phyloP scores from a whole-genome alignment of 1,140 invertebrate genomes.

The Eriocheir sinensis region DNA sequence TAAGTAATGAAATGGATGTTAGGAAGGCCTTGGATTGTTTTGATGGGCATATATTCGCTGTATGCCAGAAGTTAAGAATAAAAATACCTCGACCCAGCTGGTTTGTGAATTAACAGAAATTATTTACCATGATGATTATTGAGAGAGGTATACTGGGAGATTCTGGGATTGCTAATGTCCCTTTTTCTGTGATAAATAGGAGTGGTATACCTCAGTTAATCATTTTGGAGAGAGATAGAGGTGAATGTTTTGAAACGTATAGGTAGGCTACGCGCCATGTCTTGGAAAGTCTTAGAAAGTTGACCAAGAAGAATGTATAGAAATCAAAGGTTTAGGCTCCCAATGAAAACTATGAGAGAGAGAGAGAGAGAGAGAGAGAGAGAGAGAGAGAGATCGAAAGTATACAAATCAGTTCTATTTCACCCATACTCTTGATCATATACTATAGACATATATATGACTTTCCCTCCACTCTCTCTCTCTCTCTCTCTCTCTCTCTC shows the following conservation, averaged over 20 bases:
- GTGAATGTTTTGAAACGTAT: neutral
- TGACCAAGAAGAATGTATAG: neutral
- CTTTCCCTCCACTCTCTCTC: neutral
- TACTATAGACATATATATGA: neutral
- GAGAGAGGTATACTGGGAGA: too few species aligned
- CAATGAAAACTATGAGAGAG: too few species aligned
- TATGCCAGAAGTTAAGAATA: too few species aligned
- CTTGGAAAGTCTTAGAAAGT: neutral
- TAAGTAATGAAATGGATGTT: too few species aligned
- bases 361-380: conserved; percentile 4
- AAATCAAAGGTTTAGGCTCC: neutral
- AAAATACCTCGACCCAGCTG: too few species aligned
- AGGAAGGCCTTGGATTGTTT: too few species aligned
- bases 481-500: neutral
- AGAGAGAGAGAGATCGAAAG: neutral
- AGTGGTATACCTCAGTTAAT: neutral
- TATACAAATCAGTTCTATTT: neutral
- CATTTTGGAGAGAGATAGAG: neutral
- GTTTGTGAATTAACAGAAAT: neutral
- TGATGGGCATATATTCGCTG: too few species aligned
- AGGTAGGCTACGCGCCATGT: neutral
- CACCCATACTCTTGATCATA: neutral
- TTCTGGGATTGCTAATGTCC: too few species aligned
- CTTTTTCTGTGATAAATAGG: too few species aligned
- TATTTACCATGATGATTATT: too few species aligned